Evolutionary conservation across 2,113 vertebrate genomes (phyloP), one percentile per base, ranked within the genome.

Genomic region (Tyrannus savana): DNA sequence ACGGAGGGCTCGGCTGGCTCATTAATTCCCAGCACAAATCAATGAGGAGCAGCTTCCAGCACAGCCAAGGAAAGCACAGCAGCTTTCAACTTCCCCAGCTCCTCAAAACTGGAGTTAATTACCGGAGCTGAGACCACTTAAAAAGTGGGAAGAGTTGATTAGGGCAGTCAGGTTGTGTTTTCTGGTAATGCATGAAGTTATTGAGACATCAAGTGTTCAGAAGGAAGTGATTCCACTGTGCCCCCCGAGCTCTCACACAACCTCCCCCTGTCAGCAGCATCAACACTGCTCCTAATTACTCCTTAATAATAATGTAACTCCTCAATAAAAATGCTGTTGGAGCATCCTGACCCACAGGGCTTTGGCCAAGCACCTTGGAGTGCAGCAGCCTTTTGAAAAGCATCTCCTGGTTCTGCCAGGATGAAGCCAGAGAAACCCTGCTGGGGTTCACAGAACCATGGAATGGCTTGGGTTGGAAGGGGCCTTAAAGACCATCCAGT

Each of bases 11-110:
- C 4, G 73, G 83, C 62, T 59, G 92, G 64, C n/a, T 96, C 90
- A 89, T 96, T 95, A 96, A 90, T 86, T 93, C 92, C 59, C 72
- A 71, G 86, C 92, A 73, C 96, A 90, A 86, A 93, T 96, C 94
- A 94, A 93, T 89, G 95, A 72, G 81, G 96, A 95, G 89, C 96
- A 94, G 92, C 92, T 96, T 90, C 94, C 62, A 68, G 81, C 72
- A 44, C 93, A 75, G 19, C 10, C 6, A 95, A 49, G 14, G 73
- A 87, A 84, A 75, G 88, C 83, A 81, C 52, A 53, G 93, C 93
- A 53, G 93, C 93, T 92, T 75, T 84, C 80, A 78, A 60, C 92
- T 78, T 81, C 64, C 69, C 77, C 80, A 95, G 47, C 69, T 96
- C 81, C 87, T 88, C 49, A 66, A 93, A 97, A 90, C 69, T 78